A percentile compares a stretch with the other conserved stretches of the same genome.
Conservation (phyloP, 2,888 invertebrate species). For the Hedychridium roseum region DNA sequence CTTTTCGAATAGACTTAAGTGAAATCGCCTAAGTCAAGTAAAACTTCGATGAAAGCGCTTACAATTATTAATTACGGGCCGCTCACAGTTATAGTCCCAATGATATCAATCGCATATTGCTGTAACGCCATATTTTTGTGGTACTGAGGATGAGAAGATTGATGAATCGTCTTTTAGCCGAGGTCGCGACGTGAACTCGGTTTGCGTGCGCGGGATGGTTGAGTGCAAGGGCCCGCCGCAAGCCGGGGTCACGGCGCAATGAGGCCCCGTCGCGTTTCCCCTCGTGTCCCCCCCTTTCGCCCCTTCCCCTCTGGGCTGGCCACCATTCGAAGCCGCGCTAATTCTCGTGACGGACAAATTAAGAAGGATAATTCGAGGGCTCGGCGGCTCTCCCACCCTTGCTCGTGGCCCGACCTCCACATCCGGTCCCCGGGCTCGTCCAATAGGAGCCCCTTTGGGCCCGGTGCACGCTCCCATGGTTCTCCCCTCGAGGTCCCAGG, state of each 20-base stretch:
- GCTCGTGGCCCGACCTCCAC: constrained; percentile 32
- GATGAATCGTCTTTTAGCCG: no score
- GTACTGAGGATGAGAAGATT: no score
- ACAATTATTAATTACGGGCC: no score
- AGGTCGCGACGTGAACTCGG: neutral
- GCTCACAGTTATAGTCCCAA: no score
- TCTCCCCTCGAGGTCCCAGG: no score
- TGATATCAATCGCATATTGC: no score
- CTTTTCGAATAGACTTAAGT: no score
- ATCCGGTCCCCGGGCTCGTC: constrained; percentile 30
- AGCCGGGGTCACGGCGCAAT: constrained; percentile 24
- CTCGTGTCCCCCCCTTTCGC: constrained; percentile 2
- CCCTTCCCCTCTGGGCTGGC: constrained; percentile 14
- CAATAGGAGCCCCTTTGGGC: constrained; percentile 23
- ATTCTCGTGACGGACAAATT: constrained; percentile 31
- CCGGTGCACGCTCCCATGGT: no score
- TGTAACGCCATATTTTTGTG: no score
- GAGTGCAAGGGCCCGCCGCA: constrained; percentile 25
- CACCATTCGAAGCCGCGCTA: constrained; percentile 16
- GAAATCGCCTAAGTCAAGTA: no score
- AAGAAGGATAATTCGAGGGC: constrained; percentile 37
- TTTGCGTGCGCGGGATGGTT: constrained; percentile 12
- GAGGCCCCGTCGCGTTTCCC: constrained; percentile 19
- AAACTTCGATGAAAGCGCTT: no score
- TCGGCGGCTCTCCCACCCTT: constrained; percentile 22